Base-by-base conservation (phyloP, 2,113 vertebrate genomes). In the Pterocles gutturalis region DNA sequence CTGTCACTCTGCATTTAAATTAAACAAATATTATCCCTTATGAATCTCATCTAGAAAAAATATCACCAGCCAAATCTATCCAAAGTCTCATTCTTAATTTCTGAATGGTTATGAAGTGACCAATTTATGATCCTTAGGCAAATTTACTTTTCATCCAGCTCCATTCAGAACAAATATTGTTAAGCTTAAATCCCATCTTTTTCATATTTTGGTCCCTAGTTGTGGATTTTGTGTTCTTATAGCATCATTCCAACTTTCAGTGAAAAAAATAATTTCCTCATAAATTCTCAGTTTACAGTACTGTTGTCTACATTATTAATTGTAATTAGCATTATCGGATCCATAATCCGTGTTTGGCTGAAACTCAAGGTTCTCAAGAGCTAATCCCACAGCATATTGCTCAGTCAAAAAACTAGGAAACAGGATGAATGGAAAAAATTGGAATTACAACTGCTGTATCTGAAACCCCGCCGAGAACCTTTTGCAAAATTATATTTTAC, bases 331-430 rank as follows among this genome's bases (percentile, higher is more conserved):
- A 55, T 89, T 96, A 93, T 94, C 95, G 89, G 86, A 83, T 89
- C 86, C 41, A 46, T 94, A 94, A 96, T 96, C 84, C 87, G 33
- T 31, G 43, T 90, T 87, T 96, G 92, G 75, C 79, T 96, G 80
- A 92, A 94, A 71, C 10, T 92, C 80, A 93, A 77, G 20, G 26
- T 78, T 89, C 65, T 82, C 38, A 72, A 36, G 79, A 92, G 48
- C 80, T 94, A 94, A 96, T 93, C 94, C 83, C 55, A 84, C 81
- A 89, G 41, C 81, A 43, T 53, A 31, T 17, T 70, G 54, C 34
- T 34, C 54, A 75, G 2, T 86, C 60, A 83, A 88, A 94, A 93
- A 71, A 29, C 51, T 81, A 53, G 53, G 53, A 89, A 93, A 84
- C 11, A 76, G 48, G 7, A 69, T 57, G 41, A 94, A 67, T 75